Percentiles rank a stretch among this genome's conserved stretches.
Evolutionary conservation across 2,888 invertebrate species (phyloP).

Genomic region (Hetaerina titia): DNA sequence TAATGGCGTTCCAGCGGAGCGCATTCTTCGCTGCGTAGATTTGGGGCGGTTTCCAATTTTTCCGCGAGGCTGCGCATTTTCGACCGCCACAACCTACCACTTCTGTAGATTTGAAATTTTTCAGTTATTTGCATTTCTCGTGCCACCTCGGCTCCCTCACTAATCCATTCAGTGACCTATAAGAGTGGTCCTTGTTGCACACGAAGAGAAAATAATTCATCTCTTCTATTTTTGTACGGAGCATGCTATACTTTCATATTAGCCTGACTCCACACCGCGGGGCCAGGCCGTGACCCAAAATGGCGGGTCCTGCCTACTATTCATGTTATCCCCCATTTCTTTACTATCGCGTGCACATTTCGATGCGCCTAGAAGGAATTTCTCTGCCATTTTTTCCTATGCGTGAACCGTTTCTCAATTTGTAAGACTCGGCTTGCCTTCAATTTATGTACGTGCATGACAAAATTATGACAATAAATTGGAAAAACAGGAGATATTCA

Average conservation of each 20-base stretch:
- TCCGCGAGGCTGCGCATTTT: not conserved
- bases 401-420: not conserved
- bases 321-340: not conserved
- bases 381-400: not conserved
- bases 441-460: not conserved
- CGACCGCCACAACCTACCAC: not conserved
- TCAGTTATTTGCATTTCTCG: not conserved
- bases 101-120: not conserved
- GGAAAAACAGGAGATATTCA: not conserved
- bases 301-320: not conserved
- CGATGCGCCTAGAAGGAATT: not conserved
- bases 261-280: not conserved
- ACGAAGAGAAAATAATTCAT: not conserved
- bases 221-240: not conserved
- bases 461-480: not conserved
- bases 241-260: not conserved
- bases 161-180: not conserved
- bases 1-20: not conserved
- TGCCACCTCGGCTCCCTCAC: slow-evolving; percentile 7
- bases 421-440: not conserved
- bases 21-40: not conserved
- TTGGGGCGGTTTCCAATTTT: not conserved
- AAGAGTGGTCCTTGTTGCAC: not conserved
- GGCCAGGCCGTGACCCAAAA: not conserved
- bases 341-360: not conserved